Base-by-base conservation (phyloP, 2,113 vertebrate species). In the Poeciliopsis turrubarensis region DNA sequence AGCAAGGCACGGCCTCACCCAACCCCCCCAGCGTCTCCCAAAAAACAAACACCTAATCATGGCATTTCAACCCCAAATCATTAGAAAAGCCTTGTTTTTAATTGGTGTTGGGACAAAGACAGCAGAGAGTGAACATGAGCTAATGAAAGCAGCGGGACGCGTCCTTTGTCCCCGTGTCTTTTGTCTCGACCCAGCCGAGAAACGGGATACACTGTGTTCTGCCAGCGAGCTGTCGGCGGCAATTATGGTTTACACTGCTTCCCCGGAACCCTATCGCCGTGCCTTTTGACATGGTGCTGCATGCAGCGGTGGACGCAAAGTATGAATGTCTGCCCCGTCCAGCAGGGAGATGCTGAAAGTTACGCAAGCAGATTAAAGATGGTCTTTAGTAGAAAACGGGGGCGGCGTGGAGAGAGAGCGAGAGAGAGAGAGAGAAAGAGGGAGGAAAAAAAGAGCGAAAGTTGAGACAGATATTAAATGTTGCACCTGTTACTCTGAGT, bases 121-220 rank as follows among this genome's bases (percentile, higher is more conserved):
- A 0, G 74, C 27, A 14, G 32, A 31, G 68, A n/a, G 78, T 54
- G 54, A 84, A 70, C 80, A 86, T 70, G 79, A 87, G 84, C 87
- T 86, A 79, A 91, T 90, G 87, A 91, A 87, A 81, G 75, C 78
- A 77, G 79, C 27, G 61, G 84, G 83, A 82, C 78, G 26, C 84
- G 14, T 80, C 89, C 82, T 89, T 91, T 86, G 86, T 91, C 85
- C 82, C 81, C 0, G 25, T 60, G 70, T 80, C 77, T 87, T 90
- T 90, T 86, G 89, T 89, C 72, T 67, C 25, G 67, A 76, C 85
- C 89, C 73, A 13, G 85, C 68, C 27, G 71, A 84, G 89, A 90
- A 89, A 91, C 81, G 64, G 78, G 90, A 92, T 84, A 89, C 91
- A 86, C 83, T 77, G 84, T 92, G 91, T 94, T 78, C 88, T 92